Base-by-base conservation (phyloP, 2,888 invertebrate species). In the Troilus luridus region DNA sequence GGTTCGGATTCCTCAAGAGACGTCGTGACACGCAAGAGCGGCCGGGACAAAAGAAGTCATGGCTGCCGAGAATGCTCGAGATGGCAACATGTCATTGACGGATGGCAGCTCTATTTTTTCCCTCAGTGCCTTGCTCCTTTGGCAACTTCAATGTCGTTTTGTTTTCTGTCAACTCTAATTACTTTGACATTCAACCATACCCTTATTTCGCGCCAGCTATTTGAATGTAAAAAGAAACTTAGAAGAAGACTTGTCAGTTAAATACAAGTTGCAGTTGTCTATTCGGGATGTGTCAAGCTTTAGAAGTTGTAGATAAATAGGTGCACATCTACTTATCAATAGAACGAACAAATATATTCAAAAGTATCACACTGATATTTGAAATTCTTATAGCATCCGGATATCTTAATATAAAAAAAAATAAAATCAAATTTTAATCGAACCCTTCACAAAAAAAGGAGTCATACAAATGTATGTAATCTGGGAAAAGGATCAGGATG, bases 21-120 rank as follows among this genome's bases (percentile, higher is more conserved):
- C 72, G 72, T 72, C 72, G 72, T 72, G 72, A 72, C 72, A 72
- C 72, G 72, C 72, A 72, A 27, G 72, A 72, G 27, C 72, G 72
- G 27, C 72, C 72, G 14, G 14, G 27, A 72, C 72, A 72, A 72
- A 72, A 72, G 72, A 72, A 72, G 27, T 27, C 72, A 14, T 27
- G 72, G 72, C 72, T 72, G 72, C 72, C 72, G 27, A 14, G 72
- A 72, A 72, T 72, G 27, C 72, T 8, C 27, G 7, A 5, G 6
- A 72, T 27, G 24, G 27, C 72, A 27, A 72, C 72, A 72, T 72
- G 72, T 72, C 72, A 72, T 27, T 72, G 72, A 72, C 72, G 72
- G 72, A 72, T 72, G 72, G 27, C 5, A 14, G 72, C 24, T 72
- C 72, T 72, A 72, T 72, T 72, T 72, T 72, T 72, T 72, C 72